These are phyloP conservation scores for Rotaria socialis DNA, from an alignment of 2,888 invertebrate species.

Conservation along the genomic window DNA sequence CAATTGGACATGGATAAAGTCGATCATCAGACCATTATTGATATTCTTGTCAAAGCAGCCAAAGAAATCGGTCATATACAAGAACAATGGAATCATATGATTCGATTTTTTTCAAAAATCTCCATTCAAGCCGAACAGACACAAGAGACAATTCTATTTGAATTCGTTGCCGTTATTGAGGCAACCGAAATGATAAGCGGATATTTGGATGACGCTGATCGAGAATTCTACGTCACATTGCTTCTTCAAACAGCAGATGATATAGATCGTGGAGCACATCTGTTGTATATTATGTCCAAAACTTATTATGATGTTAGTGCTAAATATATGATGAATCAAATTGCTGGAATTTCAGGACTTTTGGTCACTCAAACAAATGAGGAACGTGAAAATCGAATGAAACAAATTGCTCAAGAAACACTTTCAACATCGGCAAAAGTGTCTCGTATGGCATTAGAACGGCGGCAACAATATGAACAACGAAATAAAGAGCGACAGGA, in stretches of 20 bases:
- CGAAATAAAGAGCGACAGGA: not conserved
- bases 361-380: not conserved
- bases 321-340: not conserved
- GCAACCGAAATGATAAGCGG: not conserved
- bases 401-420: not conserved
- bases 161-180: not conserved
- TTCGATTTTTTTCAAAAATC: not conserved
- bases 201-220: not conserved
- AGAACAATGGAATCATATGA: not conserved
- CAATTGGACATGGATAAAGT: not conserved
- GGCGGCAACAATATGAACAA: not conserved
- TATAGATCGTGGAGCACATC: not conserved
- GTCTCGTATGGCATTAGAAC: not conserved
- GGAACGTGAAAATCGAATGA: not conserved
- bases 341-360: not conserved
- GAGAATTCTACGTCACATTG: not conserved
- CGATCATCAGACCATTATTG: not conserved
- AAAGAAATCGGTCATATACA: not conserved
- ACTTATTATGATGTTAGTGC: not conserved
- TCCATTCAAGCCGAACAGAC: not conserved
- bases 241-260: not conserved
- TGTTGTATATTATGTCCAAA: not conserved
- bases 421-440: not conserved
- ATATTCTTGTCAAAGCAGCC: not conserved
- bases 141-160: not conserved